phyloP scores from a whole-genome alignment of 1,140 invertebrate species.

The Hesperophylax magnus region DNA sequence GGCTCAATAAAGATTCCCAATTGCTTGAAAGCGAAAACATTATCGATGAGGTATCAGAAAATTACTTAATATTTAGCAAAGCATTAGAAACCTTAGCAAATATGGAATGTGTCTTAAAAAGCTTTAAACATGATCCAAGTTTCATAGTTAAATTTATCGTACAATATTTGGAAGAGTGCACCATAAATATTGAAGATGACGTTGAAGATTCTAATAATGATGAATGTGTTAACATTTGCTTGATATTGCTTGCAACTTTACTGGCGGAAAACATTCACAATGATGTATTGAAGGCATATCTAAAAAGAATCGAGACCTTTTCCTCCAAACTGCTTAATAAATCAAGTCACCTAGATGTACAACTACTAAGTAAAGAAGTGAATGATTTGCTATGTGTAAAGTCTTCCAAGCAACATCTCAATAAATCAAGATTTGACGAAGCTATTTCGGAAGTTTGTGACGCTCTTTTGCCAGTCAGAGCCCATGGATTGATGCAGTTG shows the following conservation, averaged over 20 bases:
- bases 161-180: slow-evolving; percentile 61
- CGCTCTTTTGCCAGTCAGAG: slow-evolving; percentile 83
- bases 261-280: slow-evolving; percentile 60
- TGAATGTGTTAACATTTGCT: slow-evolving; percentile 68
- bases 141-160: slow-evolving; percentile 65
- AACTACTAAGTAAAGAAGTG: slow-evolving; percentile 56
- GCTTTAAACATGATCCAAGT: slow-evolving; percentile 62
- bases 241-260: slow-evolving; percentile 68
- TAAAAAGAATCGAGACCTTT: slow-evolving; percentile 54
- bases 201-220: slow-evolving; percentile 59
- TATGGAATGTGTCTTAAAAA: slow-evolving; percentile 59
- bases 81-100: slow-evolving; percentile 55
- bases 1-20: neutral
- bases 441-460: slow-evolving; percentile 80
- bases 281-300: slow-evolving; percentile 58
- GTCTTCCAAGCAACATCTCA: slow-evolving; percentile 50
- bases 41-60: slow-evolving; percentile 59
- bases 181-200: slow-evolving; percentile 57
- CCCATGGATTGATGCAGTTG: slow-evolving; percentile 83
- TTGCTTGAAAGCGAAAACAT: neutral
- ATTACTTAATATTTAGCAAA: slow-evolving; percentile 59
- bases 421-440: slow-evolving; percentile 71
- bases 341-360: slow-evolving; percentile 56
- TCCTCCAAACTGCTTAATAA: slow-evolving; percentile 56
- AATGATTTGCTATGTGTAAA: slow-evolving; percentile 49